These are phyloP conservation scores for Hesperia comma DNA, from an alignment of 2,888 invertebrate species.

Conservation along the genomic window DNA sequence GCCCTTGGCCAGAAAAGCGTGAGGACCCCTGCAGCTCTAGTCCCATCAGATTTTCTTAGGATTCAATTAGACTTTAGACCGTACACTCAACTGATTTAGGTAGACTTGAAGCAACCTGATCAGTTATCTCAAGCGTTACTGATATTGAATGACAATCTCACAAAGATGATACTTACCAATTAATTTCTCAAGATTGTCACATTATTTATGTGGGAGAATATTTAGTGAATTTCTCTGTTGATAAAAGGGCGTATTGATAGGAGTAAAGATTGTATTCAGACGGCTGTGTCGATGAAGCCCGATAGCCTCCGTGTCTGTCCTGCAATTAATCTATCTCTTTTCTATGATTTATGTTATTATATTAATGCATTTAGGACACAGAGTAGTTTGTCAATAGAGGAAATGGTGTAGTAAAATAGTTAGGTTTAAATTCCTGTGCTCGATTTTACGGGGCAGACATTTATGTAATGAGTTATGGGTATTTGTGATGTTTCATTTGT, in stretches of 20 bases:
- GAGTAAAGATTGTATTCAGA: not conserved
- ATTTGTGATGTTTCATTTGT: too few relatives aligned
- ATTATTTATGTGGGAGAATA: not conserved
- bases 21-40: too few relatives aligned
- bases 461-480: too few relatives aligned
- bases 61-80: too few relatives aligned
- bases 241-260: conserved; percentile 22
- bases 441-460: too few relatives aligned
- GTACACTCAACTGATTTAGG: too few relatives aligned
- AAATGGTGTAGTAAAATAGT: not conserved
- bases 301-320: conserved; percentile 10
- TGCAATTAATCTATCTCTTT: conserved; percentile 46
- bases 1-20: too few relatives aligned
- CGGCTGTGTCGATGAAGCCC: not conserved
- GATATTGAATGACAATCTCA: too few relatives aligned
- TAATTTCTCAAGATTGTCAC: conserved; percentile 2
- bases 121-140: too few relatives aligned
- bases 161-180: conserved; percentile 9
- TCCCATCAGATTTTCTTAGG: too few relatives aligned
- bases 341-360: conserved; percentile 48
- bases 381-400: conserved; percentile 7
- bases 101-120: too few relatives aligned
- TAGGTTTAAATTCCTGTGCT: too few relatives aligned
- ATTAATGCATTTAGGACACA: conserved; percentile 43
- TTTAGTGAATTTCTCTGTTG: conserved; percentile 17